These are phyloP conservation scores for Trypoxylus dichotomus DNA, from an alignment of 1,140 invertebrate species.

Conservation along the genomic window DNA sequence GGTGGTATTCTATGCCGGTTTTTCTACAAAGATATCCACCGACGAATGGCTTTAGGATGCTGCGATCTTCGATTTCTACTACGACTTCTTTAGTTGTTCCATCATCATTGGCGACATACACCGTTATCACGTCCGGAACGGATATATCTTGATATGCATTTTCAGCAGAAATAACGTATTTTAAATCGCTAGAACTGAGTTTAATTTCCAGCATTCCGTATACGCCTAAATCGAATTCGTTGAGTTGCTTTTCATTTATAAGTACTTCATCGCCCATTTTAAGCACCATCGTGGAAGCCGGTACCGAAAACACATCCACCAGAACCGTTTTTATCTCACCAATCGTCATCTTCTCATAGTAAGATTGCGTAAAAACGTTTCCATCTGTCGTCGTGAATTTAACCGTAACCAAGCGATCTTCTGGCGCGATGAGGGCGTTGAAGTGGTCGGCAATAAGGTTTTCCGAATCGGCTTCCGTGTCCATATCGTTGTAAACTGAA, in stretches of 20 bases:
- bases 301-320: conserved; percentile 32
- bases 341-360: conserved; percentile 35
- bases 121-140: conserved; percentile 59
- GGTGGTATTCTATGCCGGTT: conserved; percentile 62
- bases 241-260: conserved; percentile 28
- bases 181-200: conserved; percentile 39
- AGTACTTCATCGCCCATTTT: conserved; percentile 2
- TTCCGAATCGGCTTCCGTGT: conserved; percentile 28
- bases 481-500: conserved; percentile 4
- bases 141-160: conserved; percentile 43
- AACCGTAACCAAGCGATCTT: conserved; percentile 39
- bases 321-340: conserved; percentile 36
- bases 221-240: conserved; percentile 36
- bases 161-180: conserved; percentile 39
- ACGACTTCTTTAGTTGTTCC: conserved; percentile 57
- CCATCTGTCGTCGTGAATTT: conserved; percentile 45
- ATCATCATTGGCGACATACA: conserved; percentile 55
- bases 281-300: conserved; percentile 29
- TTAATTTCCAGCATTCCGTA: conserved; percentile 44
- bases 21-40: conserved; percentile 64
- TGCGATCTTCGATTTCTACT: conserved; percentile 60
- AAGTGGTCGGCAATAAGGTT: conserved; percentile 15
- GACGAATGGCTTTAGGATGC: conserved; percentile 63
- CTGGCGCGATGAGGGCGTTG: conserved; percentile 4
- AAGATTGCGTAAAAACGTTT: conserved; percentile 47